A percentile compares a stretch with the other conserved stretches of the same genome.
These are phyloP conservation scores for Oceanodroma tethys DNA, from an alignment of 2,113 vertebrate genomes.

Conservation along the genomic window DNA sequence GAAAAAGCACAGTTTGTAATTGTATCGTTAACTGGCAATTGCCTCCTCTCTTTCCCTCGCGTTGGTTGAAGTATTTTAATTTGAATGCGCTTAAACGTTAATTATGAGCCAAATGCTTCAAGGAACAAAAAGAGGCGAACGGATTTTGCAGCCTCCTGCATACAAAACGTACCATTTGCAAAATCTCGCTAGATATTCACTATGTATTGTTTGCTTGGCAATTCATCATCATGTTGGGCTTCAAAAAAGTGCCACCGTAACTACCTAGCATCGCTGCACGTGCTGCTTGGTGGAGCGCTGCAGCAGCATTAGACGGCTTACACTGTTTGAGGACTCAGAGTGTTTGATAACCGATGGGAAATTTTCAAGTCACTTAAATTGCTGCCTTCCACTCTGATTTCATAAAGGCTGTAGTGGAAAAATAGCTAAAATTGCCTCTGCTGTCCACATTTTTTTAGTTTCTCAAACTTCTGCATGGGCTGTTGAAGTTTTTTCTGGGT, in stretches of 20 bases:
- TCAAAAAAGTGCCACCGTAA: background rate
- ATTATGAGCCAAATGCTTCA: constrained; percentile 36
- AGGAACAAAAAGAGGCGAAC: background rate
- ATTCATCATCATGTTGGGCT: accelerated
- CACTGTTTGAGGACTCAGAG: background rate
- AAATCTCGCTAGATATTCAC: background rate
- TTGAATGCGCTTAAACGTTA: background rate
- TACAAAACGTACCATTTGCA: background rate
- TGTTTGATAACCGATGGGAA: background rate
- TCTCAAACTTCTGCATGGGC: background rate
- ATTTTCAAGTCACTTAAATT: background rate
- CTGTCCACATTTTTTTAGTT: background rate
- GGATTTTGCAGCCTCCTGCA: background rate
- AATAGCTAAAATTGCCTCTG: background rate
- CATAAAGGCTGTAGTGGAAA: background rate
- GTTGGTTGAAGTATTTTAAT: constrained; percentile 33
- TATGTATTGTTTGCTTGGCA: background rate
- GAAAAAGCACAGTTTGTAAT: constrained; percentile 14
- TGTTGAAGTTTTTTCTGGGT: background rate
- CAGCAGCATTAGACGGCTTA: background rate
- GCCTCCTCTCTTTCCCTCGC: background rate
- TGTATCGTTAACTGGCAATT: constrained; percentile 35
- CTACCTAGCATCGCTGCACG: accelerated
- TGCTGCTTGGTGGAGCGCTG: background rate
- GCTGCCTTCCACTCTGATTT: background rate